Evolutionary conservation across 2,113 vertebrate genomes (phyloP), one percentile per base, ranked within the genome.

Genomic region (Pachycephala philippinensis): DNA sequence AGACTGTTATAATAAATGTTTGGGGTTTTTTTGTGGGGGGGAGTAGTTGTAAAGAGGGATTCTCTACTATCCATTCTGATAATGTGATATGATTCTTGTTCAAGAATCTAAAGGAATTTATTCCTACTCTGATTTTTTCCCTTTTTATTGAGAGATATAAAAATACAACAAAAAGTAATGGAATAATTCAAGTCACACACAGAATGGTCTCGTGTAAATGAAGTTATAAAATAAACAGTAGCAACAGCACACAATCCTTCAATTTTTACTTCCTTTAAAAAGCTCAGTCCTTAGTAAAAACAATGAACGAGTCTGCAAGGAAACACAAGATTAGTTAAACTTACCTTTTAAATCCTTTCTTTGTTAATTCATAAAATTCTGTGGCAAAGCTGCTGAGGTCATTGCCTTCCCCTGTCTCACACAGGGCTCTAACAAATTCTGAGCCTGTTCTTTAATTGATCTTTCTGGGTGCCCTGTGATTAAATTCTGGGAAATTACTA

Each of bases 341-440:
- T 92, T 87, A 85, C 86, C 91, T 97, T 94, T 96, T 94, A 97
- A 98, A 97, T 95, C 57, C 17, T 68, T 83, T 89, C 97, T 98
- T 98, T 98, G 98, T 98, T 97, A 95, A 97, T 98, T 98, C 96
- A 97, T 94, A 94, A 97, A 95, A 91, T 84, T 77, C 28, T 77
- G 83, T 94, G 95, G 96, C 92, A 65, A 97, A 77, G 83, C 83
- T 87, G 81, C 91, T 94, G 91, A 96, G 94, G 70, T 97, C 92
- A 95, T 89, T 70, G 47, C 90, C 53, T 96, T 93, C 79, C 90
- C 57, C 42, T 24, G 59, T 97, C 76, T 92, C 96, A 95, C 87
- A 94, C 50, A 93, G 90, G 79, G 69, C 90, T 94, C 88, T 94
- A 91, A 88, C 86, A 96, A 96, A 96, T 90, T 87, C 88, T 79